These are phyloP conservation scores for Bimastos eiseni DNA, from an alignment of 2,888 invertebrate genomes.

Conservation along the genomic window DNA sequence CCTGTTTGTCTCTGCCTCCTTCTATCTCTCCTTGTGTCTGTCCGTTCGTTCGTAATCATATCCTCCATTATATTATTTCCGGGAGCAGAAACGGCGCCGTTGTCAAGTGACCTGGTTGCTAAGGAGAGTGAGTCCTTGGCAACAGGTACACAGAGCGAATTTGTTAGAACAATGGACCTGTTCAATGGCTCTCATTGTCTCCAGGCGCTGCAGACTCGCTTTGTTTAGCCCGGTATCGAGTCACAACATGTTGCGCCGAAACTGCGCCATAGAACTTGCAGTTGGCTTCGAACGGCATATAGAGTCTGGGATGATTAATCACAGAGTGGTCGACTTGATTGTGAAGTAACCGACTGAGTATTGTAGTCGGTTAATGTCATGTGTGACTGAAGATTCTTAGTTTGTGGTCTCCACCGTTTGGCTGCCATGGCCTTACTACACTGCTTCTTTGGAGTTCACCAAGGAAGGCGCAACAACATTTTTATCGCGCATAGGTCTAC, in stretches of 20 bases:
- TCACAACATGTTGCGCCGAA: background rate
- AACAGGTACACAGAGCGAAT: background rate
- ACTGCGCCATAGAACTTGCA: background rate
- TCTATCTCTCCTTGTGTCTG: background rate
- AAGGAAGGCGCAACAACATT: no score
- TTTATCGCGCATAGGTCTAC: no score
- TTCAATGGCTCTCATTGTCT: background rate
- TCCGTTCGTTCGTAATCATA: background rate
- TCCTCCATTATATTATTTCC: background rate
- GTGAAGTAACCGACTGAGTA: background rate
- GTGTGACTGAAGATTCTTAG: no score
- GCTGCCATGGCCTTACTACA: no score
- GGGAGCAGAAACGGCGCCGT: background rate
- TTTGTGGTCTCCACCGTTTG: no score
- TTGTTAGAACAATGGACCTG: background rate
- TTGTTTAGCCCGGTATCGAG: background rate
- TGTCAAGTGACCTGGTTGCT: background rate
- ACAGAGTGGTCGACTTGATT: background rate
- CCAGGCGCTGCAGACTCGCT: background rate
- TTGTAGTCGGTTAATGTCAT: background rate
- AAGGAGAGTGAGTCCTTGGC: background rate
- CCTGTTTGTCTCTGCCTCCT: background rate
- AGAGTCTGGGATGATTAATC: background rate
- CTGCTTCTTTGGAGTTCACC: no score
- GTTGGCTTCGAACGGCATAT: background rate